Evolutionary conservation across 2,113 vertebrate genomes (phyloP).

Genomic region (Corydoras maculifer): DNA sequence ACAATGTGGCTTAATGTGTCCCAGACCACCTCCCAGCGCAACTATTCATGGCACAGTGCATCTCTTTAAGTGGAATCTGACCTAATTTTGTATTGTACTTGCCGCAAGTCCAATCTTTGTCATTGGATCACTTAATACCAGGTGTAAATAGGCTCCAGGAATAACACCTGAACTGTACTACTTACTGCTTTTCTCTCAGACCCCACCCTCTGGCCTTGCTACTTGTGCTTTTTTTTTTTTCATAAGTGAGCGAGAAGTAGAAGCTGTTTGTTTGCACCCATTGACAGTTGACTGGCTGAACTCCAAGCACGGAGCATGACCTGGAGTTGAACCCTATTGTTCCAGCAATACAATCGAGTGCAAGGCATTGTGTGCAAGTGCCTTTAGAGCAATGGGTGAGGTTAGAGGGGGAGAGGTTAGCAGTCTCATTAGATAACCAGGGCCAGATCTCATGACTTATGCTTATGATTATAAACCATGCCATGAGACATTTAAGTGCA

Average conservation of each 20-base stretch:
- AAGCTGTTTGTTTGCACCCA: slow-evolving; percentile 67
- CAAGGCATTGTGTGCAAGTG: slow-evolving; percentile 76
- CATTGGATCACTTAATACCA: no score
- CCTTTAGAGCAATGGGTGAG: slow-evolving; percentile 61
- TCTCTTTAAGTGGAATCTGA: no score
- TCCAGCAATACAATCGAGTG: slow-evolving; percentile 77
- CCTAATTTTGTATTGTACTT: no score
- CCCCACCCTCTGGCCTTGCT: slow-evolving; percentile 15
- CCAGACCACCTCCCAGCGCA: no score
- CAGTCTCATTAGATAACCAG: slow-evolving; percentile 32
- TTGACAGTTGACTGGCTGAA: slow-evolving; percentile 78
- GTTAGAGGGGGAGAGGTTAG: slow-evolving; percentile 32
- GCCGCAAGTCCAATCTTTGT: no score
- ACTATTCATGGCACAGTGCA: no score
- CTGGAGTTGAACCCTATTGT: slow-evolving; percentile 86
- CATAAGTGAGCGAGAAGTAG: slow-evolving; percentile 32
- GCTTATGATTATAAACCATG: slow-evolving; percentile 42
- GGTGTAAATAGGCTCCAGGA: slow-evolving; percentile 5
- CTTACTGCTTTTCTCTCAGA: slow-evolving; percentile 9
- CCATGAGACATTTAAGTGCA: slow-evolving; percentile 26
- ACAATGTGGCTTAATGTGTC: no score
- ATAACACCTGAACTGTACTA: slow-evolving; percentile 23
- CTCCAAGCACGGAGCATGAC: slow-evolving; percentile 82
- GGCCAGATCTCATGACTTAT: slow-evolving; percentile 37
- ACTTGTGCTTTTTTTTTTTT: slow-evolving; percentile 20